Evolutionary conservation across 1,140 invertebrate species (phyloP).

Genomic region (Tachypleus tridentatus): DNA sequence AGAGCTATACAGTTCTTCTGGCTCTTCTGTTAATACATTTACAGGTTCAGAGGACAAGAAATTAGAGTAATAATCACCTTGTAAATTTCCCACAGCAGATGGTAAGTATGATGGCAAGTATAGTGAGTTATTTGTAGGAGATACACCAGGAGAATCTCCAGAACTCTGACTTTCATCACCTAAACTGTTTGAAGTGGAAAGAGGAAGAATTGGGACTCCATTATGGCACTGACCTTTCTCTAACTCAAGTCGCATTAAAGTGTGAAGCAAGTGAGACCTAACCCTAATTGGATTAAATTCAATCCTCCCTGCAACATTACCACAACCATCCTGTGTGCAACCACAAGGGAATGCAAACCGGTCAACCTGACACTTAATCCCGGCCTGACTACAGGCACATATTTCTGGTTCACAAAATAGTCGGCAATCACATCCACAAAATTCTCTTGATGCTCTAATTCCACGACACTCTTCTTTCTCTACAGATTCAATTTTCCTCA

Average conservation of each 20-base stretch:
- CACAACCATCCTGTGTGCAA: slow-evolving; percentile 86
- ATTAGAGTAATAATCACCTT: neutral
- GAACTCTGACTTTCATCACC: neutral
- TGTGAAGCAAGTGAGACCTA: slow-evolving; percentile 94
- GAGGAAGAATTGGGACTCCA: no score
- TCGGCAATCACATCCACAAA: slow-evolving; percentile 91
- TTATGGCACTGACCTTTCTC: slow-evolving; percentile 57
- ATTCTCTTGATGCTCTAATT: slow-evolving; percentile 80
- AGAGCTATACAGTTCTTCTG: slow-evolving; percentile 5
- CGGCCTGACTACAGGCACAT: slow-evolving; percentile 83
- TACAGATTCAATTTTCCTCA: slow-evolving; percentile 80
- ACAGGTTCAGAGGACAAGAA: neutral
- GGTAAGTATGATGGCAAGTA: neutral
- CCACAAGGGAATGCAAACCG: slow-evolving; percentile 91
- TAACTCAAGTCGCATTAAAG: slow-evolving; percentile 83
- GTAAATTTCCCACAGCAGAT: neutral
- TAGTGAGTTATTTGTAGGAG: neutral
- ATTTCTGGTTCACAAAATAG: slow-evolving; percentile 87
- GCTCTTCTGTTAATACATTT: neutral
- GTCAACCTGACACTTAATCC: slow-evolving; percentile 94
- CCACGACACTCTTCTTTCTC: slow-evolving; percentile 92
- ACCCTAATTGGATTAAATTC: slow-evolving; percentile 94
- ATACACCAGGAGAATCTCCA: neutral
- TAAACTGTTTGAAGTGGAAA: neutral
- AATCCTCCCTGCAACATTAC: slow-evolving; percentile 79